These are phyloP conservation scores for Andricus quercusramuli DNA, from an alignment of 2,888 invertebrate species.

Conservation along the genomic window DNA sequence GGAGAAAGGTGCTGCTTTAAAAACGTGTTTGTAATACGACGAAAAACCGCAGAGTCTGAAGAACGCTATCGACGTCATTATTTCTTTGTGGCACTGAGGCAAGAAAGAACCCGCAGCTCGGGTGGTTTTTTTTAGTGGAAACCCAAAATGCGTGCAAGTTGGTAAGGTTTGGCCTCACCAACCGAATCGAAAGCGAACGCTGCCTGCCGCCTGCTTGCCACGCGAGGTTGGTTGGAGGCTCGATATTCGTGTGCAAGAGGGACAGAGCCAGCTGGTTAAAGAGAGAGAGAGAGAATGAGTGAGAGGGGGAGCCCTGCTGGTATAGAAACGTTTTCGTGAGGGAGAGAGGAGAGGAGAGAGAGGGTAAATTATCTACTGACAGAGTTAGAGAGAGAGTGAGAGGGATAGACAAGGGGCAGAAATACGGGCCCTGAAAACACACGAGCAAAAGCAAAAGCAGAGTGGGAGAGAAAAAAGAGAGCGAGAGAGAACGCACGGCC, in stretches of 20 bases:
- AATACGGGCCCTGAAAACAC: conserved; percentile 41
- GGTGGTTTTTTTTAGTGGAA: conserved; percentile 33
- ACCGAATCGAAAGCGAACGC: conserved; percentile 41
- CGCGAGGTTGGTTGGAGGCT: conserved; percentile 27
- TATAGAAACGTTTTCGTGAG: neutral
- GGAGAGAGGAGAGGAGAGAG: conserved; percentile 18
- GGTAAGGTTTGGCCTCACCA: conserved; percentile 15
- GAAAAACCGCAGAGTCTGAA: conserved; percentile 35
- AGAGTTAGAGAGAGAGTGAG: conserved; percentile 28
- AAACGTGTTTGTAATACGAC: conserved; percentile 37
- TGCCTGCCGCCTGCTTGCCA: conserved; percentile 36
- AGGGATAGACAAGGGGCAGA: conserved; percentile 18
- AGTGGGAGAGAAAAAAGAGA: conserved; percentile 44
- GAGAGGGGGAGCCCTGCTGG: neutral
- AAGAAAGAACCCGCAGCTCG: conserved; percentile 23
- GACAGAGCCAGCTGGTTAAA: conserved; percentile 12
- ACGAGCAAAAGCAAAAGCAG: conserved; percentile 17
- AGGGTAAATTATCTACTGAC: conserved; percentile 24
- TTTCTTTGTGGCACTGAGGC: conserved; percentile 40
- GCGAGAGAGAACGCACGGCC: conserved; percentile 55
- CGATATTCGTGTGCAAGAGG: conserved; percentile 26
- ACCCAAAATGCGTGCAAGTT: conserved; percentile 40
- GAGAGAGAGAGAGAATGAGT: neutral
- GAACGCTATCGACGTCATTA: conserved; percentile 37
- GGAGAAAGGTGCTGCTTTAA: conserved; percentile 36